Evolutionary conservation across 1,140 invertebrate genomes (phyloP), one percentile per base, ranked within the genome.

Genomic region (Zaprionus ornatus): DNA sequence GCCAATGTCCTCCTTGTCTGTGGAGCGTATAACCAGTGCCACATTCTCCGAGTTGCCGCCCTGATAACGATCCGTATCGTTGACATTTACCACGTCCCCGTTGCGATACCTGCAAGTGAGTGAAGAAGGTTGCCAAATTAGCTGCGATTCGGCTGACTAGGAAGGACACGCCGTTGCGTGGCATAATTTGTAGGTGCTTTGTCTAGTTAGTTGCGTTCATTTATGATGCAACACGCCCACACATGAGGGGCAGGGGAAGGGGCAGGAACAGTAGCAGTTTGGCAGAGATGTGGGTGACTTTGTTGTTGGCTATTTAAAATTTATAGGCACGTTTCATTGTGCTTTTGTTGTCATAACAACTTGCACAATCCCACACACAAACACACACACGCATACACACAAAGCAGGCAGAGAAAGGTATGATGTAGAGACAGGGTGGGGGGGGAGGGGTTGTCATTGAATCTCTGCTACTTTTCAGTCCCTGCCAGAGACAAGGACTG

Each of bases 1-100:
- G 35, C 97, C 97, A 86, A 95, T 95, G 92, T 98, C 97, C 12
- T 94, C 94, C 37, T 96, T 94, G 1, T 95, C 95, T 0, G 96
- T 95, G 79, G 97, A 96, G 80, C 95, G 95, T 66, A 98, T 96
- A 17, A 96, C 94, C 7, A 98, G 93, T 0, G 95, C 94, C 10
- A 96, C 95, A 74, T 97, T 95, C 45, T 96, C 95, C 0, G 94
- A 93, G 4, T 95, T 96, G 1, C 96, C 97, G 13, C 96, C 97
- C 67, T 96, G 95, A 92, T 96, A 97, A 83, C 95, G 95, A 12
- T 94, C 94, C 1, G 93, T 93, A 61, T 94, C 93, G 48, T 93
- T 95, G n/a, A 95, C 92, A 65, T 95, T 94, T 3, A 98, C 91
- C 64, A 95, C 93, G 50, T 95, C 93, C 1, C 95, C 95, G 91